A percentile compares a stretch with the other conserved stretches of the same genome.
Evolutionary conservation across 2,888 invertebrate species (phyloP).

Genomic region (Trissonchulus latispiculum): DNA sequence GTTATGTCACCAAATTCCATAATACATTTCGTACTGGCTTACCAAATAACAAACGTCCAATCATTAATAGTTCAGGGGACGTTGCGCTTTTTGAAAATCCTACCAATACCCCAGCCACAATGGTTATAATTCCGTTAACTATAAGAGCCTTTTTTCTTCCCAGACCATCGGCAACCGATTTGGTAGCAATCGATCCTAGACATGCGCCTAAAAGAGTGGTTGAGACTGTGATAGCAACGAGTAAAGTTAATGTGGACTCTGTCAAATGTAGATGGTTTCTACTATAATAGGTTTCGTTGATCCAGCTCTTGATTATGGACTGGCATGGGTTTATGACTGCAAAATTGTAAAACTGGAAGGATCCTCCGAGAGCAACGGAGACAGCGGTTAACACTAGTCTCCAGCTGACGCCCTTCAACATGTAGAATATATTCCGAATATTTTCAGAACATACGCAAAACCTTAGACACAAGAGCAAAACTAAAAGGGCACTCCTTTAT

Average conservation of each 20-base stretch:
- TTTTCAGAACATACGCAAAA: no score
- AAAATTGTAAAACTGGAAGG: slow-evolving; percentile 40
- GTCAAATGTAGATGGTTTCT: slow-evolving; percentile 21
- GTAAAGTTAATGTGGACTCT: slow-evolving; percentile 32
- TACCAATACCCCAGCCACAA: slow-evolving; percentile 45
- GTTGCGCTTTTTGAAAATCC: slow-evolving; percentile 40
- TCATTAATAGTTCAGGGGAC: slow-evolving; percentile 47
- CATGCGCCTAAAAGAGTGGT: slow-evolving; percentile 44
- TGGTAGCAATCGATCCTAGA: slow-evolving; percentile 43
- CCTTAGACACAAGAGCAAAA: no score
- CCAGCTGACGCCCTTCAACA: no score
- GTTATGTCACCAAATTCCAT: no score
- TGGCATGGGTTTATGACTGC: slow-evolving; percentile 38
- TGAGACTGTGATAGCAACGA: slow-evolving; percentile 47
- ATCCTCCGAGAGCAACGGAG: slow-evolving; percentile 37
- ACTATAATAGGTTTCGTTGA: slow-evolving; percentile 36
- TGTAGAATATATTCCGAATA: no score
- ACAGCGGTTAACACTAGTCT: slow-evolving; percentile 30
- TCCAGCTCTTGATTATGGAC: slow-evolving; percentile 34
- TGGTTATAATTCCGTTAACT: slow-evolving; percentile 38
- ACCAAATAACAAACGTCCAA: slow-evolving; percentile 43
- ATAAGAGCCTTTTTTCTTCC: slow-evolving; percentile 37
- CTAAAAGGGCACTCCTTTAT: no score
- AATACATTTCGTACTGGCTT: no score
- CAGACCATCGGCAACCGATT: slow-evolving; percentile 43